Conservation (phyloP, 2,888 invertebrate genomes). For the Cryptops parisi region DNA sequence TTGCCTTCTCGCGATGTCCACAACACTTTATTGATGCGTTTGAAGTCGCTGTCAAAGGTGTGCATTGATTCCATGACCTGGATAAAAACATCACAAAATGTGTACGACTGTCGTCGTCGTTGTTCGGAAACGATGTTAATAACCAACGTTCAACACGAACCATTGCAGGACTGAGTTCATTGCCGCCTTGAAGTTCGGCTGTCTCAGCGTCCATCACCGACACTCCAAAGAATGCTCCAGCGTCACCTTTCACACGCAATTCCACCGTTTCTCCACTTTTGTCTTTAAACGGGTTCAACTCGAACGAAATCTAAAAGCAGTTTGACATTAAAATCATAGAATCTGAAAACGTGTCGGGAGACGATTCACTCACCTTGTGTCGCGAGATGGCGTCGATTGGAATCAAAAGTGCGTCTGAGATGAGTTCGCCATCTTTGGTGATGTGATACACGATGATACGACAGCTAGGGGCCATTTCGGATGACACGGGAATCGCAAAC, state of each 20-base stretch:
- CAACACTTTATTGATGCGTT: constrained; percentile 8
- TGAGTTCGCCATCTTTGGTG: constrained; percentile 34
- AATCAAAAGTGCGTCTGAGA: constrained; percentile 38
- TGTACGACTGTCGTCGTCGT: too few relatives aligned
- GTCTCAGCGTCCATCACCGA: constrained; percentile 58
- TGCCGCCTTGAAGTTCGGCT: constrained; percentile 16
- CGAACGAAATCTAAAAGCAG: constrained; percentile 32
- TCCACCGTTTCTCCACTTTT: constrained; percentile 39
- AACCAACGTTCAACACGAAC: too few relatives aligned
- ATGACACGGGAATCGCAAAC: constrained; percentile 38
- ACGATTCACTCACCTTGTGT: constrained; percentile 30
- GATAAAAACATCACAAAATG: not conserved
- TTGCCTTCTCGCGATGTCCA: constrained; percentile 12
- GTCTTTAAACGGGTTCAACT: constrained; percentile 41
- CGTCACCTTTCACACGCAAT: constrained; percentile 37
- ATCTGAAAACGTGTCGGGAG: not conserved
- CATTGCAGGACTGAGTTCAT: constrained; percentile 15
- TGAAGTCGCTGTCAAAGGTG: constrained; percentile 13
- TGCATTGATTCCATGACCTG: constrained; percentile 14
- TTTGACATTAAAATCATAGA: not conserved
- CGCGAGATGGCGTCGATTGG: constrained; percentile 39
- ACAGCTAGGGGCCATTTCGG: constrained; percentile 43
- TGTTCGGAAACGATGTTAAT: too few relatives aligned
- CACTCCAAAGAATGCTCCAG: constrained; percentile 39
- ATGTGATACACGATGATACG: constrained; percentile 38